A percentile compares a stretch with the other conserved stretches of the same genome.
These are phyloP conservation scores for Sebastes aleutianus DNA, from an alignment of 2,797 vertebrate species.

Conservation along the genomic window DNA sequence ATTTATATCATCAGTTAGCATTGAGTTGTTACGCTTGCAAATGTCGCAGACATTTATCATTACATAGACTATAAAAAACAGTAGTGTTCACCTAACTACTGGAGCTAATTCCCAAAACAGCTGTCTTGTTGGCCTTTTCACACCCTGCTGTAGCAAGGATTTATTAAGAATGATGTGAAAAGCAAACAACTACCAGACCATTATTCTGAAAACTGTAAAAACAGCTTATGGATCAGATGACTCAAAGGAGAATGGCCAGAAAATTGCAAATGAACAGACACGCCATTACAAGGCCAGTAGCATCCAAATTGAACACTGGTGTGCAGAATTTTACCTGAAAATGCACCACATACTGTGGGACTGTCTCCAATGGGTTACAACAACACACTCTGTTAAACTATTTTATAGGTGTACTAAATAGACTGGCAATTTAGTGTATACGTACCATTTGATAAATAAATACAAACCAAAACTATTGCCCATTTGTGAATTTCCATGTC, in stretches of 20 bases:
- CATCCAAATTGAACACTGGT: not conserved
- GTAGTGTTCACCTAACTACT: not conserved
- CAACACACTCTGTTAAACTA: not conserved
- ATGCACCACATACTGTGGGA: not conserved
- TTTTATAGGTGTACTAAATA: not conserved
- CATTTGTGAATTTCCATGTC: not conserved
- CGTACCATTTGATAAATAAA: conserved; percentile 12
- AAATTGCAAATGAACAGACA: not conserved
- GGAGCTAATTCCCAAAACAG: not conserved
- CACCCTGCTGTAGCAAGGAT: not conserved
- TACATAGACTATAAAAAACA: not conserved
- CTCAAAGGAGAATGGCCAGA: not conserved
- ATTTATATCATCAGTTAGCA: not conserved
- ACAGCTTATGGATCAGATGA: not conserved
- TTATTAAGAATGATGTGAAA: not conserved
- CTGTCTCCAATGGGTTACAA: not conserved
- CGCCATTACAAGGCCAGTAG: not conserved
- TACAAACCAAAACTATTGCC: conserved; percentile 1
- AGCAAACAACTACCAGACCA: not conserved
- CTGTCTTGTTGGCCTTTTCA: not conserved
- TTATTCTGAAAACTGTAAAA: not conserved
- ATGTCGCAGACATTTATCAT: not conserved
- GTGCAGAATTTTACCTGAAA: not conserved
- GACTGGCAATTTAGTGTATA: not conserved
- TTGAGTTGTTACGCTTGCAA: not conserved